Conservation (phyloP, 2,797 vertebrate genomes). For the Lithobates pipiens region DNA sequence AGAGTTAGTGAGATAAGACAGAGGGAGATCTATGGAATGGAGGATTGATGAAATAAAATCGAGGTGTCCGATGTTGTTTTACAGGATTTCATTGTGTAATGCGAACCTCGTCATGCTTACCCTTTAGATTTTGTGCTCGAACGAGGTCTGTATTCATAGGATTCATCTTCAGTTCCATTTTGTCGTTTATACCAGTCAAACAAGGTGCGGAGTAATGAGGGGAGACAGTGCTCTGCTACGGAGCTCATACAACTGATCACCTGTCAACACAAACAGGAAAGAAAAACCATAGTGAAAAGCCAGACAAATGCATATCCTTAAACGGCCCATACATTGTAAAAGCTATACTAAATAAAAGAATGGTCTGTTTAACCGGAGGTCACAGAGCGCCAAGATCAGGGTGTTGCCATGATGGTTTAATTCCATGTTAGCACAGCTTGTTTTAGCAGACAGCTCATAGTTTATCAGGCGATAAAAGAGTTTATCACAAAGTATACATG, state of each 20-base stretch:
- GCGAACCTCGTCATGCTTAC: slow-evolving; percentile 72
- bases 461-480: slow-evolving; percentile 14
- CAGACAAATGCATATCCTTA: background rate
- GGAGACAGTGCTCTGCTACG: slow-evolving; percentile 99
- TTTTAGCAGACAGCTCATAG: background rate
- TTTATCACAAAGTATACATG: slow-evolving; percentile 23
- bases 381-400: background rate
- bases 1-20: no score
- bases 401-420: background rate
- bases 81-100: no score
- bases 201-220: slow-evolving; percentile 97
- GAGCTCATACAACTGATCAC: slow-evolving; percentile 99
- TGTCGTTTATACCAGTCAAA: slow-evolving; percentile 99
- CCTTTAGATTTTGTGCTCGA: slow-evolving; percentile 98
- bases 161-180: slow-evolving; percentile 97
- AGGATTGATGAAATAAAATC: no score
- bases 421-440: background rate
- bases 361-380: background rate
- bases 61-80: no score
- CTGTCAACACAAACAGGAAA: slow-evolving; percentile 73
- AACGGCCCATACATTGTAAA: background rate
- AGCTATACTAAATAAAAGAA: no score
- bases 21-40: no score
- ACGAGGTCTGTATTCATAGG: slow-evolving; percentile 95
- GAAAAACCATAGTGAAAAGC: background rate